Evolutionary conservation across 2,113 vertebrate genomes (phyloP).

Genomic region (Pseudopipra pipra): DNA sequence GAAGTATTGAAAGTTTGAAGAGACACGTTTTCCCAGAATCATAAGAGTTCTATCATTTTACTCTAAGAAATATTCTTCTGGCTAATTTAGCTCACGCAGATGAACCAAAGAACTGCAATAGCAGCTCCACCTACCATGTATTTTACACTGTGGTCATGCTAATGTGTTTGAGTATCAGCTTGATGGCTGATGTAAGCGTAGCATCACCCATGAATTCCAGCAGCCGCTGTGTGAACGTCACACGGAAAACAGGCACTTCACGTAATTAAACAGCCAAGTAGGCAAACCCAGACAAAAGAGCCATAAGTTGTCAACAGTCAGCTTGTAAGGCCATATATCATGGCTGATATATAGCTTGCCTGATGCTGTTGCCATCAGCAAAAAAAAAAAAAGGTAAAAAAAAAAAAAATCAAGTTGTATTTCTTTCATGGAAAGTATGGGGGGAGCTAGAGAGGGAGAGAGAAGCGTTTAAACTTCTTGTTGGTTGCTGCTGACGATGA

Average conservation of each 20-base stretch:
- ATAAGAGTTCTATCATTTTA: neutral
- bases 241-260: conserved; percentile 1
- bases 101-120: neutral
- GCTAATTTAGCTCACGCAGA: neutral
- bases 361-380: neutral
- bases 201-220: conserved; percentile 18
- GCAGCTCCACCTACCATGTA: neutral
- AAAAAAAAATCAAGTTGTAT: neutral
- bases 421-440: neutral
- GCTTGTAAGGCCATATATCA: neutral
- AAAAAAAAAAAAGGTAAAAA: neutral
- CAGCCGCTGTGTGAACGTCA: fast-evolving
- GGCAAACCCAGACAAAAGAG: conserved; percentile 45
- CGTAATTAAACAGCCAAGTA: conserved; percentile 60
- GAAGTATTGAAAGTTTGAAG: neutral
- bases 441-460: neutral
- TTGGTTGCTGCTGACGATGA: neutral
- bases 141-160: neutral
- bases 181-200: neutral
- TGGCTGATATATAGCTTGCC: neutral
- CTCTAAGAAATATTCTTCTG: neutral
- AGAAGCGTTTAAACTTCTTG: neutral
- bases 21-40: neutral
- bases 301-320: conserved; percentile 16
- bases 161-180: neutral